phyloP scores from a whole-genome alignment of 2,888 invertebrate species.

The Brachypalpus laphriformis region DNA sequence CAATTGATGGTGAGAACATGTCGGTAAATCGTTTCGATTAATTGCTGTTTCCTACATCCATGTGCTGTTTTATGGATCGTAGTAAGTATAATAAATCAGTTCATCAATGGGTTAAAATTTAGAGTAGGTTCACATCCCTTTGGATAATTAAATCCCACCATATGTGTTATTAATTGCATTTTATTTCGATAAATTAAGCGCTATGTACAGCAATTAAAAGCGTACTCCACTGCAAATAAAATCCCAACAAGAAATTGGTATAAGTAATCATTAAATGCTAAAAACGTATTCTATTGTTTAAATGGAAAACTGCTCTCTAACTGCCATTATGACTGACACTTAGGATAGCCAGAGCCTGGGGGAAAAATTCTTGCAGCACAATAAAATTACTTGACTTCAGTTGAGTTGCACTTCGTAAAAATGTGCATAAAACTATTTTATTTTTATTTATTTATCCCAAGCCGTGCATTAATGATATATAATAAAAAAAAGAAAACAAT shows the following conservation, averaged over 20 bases:
- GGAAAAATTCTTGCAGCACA: conserved; percentile 10
- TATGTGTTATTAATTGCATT: conserved; percentile 2
- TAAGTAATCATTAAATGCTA: conserved; percentile 6
- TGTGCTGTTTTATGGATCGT: neutral
- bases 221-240: neutral
- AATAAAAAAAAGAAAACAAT: neutral
- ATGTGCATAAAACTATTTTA: conserved; percentile 22
- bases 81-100: conserved; percentile 8
- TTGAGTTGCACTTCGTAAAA: conserved; percentile 1
- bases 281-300: conserved; percentile 14
- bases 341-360: neutral
- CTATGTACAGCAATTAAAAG: neutral
- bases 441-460: conserved; percentile 55
- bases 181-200: neutral
- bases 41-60: neutral
- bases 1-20: neutral
- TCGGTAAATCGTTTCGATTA: neutral
- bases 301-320: neutral
- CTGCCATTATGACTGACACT: neutral
- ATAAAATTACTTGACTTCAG: conserved; percentile 1
- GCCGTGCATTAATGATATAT: conserved; percentile 38
- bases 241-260: neutral
- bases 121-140: neutral
- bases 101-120: conserved; percentile 3
- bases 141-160: conserved; percentile 9